Evolutionary conservation across 2,113 vertebrate species (phyloP).

Genomic region (Cinclus mexicanus): DNA sequence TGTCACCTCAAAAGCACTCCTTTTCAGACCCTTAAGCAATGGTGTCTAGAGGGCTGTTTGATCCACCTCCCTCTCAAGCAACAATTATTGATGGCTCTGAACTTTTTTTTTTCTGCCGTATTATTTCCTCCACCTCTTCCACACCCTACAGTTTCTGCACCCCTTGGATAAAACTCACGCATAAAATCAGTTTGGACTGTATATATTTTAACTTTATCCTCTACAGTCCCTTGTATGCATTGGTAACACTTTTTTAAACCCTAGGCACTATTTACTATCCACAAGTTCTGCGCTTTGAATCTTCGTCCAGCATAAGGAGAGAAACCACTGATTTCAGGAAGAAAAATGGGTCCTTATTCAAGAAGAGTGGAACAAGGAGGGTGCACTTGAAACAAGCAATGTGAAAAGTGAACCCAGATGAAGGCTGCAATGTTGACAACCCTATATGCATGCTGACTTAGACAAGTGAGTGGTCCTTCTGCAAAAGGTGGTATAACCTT

Average conservation of each 20-base stretch:
- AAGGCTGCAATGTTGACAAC: background rate
- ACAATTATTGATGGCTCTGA: conserved; percentile 44
- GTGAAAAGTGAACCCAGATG: conserved; percentile 21
- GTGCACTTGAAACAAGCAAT: conserved; percentile 19
- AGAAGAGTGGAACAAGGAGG: conserved; percentile 9
- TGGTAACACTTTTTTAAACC: conserved; percentile 61
- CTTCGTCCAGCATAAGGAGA: conserved; percentile 49
- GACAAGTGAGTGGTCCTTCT: background rate
- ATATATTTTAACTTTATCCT: conserved; percentile 66
- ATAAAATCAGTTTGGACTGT: conserved; percentile 39
- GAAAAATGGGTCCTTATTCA: conserved; percentile 23
- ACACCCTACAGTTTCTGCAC: conserved; percentile 9
- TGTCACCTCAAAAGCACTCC: conserved; percentile 76
- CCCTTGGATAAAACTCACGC: conserved; percentile 66
- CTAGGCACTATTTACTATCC: conserved; percentile 22
- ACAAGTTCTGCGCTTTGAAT: background rate
- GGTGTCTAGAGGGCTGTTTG: conserved; percentile 59
- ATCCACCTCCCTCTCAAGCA: conserved; percentile 16
- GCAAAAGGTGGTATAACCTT: background rate
- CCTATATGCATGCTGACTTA: accelerated
- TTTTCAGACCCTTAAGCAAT: conserved; percentile 63
- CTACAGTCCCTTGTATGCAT: conserved; percentile 20
- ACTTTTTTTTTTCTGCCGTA: conserved; percentile 17
- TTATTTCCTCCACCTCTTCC: background rate
- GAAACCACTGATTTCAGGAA: background rate